Evolutionary conservation across 2,113 vertebrate species (phyloP).

Genomic region (Lagopus muta): DNA sequence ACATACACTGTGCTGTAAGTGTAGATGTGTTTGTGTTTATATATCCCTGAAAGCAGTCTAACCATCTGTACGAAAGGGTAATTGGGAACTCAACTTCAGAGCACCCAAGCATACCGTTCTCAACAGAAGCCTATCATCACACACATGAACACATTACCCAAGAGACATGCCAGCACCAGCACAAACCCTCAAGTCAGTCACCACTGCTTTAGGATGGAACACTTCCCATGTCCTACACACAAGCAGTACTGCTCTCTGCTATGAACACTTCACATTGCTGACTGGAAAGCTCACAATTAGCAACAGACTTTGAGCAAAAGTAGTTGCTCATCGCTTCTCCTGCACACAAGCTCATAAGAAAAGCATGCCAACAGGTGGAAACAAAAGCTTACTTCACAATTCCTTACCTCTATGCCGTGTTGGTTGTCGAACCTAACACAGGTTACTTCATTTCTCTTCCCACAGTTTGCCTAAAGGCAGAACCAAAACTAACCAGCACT

Average conservation of each 20-base stretch:
- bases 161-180: neutral
- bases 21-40: no score
- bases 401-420: neutral
- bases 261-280: neutral
- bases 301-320: neutral
- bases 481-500: neutral
- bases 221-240: neutral
- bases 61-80: no score
- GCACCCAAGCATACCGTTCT: no score
- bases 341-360: neutral
- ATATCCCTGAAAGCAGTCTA: neutral
- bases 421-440: neutral
- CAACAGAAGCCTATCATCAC: no score
- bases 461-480: neutral
- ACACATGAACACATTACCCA: neutral
- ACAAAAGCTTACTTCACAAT: neutral
- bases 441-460: fast-evolving
- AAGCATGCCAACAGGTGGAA: neutral
- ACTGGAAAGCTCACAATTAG: neutral
- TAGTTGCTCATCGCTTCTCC: neutral
- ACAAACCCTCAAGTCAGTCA: neutral
- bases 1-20: no score
- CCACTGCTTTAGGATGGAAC: neutral
- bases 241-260: neutral
- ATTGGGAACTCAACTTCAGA: neutral